These are phyloP conservation scores for Microtus montanus DNA, from an alignment of 2,113 vertebrate genomes.

Conservation along the genomic window DNA sequence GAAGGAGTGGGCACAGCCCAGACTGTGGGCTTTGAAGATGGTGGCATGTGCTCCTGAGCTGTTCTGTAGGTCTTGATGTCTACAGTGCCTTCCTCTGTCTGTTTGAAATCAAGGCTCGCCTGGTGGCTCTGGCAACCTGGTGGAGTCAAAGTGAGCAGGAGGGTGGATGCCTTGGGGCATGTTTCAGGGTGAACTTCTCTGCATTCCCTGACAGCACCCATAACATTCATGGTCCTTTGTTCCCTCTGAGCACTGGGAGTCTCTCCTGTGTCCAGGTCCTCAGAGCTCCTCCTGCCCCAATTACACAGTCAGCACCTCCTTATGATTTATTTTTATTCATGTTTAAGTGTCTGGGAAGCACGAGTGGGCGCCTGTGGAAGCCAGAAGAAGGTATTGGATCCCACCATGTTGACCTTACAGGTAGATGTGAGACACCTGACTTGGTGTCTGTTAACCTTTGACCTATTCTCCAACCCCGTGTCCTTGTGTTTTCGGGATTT, in stretches of 20 bases:
- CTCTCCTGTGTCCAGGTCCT: not conserved
- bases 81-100: not conserved
- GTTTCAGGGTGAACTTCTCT: not conserved
- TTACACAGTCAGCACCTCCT: too few species aligned
- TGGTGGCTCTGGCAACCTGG: not conserved
- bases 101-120: not conserved
- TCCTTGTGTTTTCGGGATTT: not conserved
- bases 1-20: not conserved
- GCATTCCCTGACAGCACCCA: not conserved
- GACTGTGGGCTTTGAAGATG: too few species aligned
- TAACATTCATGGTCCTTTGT: not conserved
- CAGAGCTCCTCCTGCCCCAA: not conserved
- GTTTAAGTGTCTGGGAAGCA: too few species aligned
- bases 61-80: not conserved
- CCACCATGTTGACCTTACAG: too few species aligned
- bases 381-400: too few species aligned
- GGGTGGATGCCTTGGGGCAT: not conserved
- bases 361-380: too few species aligned
- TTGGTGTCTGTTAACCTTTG: not conserved
- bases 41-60: not conserved
- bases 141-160: rapidly evolving
- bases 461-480: not conserved
- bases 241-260: too few species aligned
- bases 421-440: too few species aligned
- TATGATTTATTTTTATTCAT: too few species aligned